Evolutionary conservation across 2,797 vertebrate species (phyloP), one percentile per base, ranked within the genome.

Genomic region (Chrosomus eos): DNA sequence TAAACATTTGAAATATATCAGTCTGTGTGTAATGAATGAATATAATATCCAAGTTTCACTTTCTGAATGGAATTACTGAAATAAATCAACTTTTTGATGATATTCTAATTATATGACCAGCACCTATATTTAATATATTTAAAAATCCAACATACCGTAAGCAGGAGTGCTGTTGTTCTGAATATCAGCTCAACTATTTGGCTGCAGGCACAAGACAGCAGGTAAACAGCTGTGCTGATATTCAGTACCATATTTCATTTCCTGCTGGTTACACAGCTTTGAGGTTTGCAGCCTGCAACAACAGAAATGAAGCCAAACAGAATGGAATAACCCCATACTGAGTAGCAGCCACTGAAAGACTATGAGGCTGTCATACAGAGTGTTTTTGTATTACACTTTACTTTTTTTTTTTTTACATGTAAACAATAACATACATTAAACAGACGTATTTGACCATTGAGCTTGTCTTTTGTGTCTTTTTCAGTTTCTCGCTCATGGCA

Each of bases 251-350:
- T 2, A 58, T 58, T 76, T 76, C 0, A 76, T 76, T 76, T 76
- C 33, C 51, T 76, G 53, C 74, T 58, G 53, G 51, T 36, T 36
- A 67, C 28, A 68, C 21, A 80, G 78, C 45, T 51, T 36, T 68
- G 78, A 51, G 5, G 23, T 76, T 33, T 40, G 53, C 53, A 58
- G 64, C 26, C 48, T 58, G 23, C 9, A 55, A 70, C 16, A 70
- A 40, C 31, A 28, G 31, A 31, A 11, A 81, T 9, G 13, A 76
- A 76, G 26, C 31, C 7, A 38, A 80, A 68, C 23, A 38, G 6
- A 53, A 38, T n/a, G 31, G 31, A 70, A 55, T 28, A 40, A n/a
- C 64, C 26, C 21, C 19, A 23, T 8, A 33, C 64, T 19, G 45
- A 53, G 31, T 18, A n/a, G 43, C 21, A 53, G 48, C 28, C 23